Percentiles rank a stretch among this genome's conserved stretches.
phyloP scores from a whole-genome alignment of 2,797 vertebrate species.

The Anguilla obscura region DNA sequence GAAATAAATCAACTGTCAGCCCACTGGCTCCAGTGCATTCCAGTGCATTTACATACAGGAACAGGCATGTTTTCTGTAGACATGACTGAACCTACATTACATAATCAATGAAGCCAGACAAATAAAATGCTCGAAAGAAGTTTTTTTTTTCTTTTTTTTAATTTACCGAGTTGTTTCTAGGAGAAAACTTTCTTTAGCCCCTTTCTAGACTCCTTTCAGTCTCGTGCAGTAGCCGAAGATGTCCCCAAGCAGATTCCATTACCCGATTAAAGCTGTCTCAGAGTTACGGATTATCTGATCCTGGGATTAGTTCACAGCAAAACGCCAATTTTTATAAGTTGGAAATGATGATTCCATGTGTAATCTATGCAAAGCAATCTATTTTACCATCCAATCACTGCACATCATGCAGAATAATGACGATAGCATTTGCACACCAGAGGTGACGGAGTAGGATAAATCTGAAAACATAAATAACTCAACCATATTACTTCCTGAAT shows the following conservation, averaged over 20 bases:
- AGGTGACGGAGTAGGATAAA: not conserved
- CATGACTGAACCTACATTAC: not conserved
- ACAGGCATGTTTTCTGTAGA: not conserved
- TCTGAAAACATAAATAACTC: not conserved
- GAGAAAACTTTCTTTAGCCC: not conserved
- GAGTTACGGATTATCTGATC: not conserved
- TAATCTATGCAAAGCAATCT: not conserved
- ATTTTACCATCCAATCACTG: not conserved
- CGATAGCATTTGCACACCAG: not conserved
- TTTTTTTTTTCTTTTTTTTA: not conserved
- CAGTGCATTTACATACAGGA: not conserved
- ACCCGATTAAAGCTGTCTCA: not conserved
- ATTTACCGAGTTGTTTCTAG: not conserved
- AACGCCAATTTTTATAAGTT: not conserved
- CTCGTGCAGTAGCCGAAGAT: not conserved
- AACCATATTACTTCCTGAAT: not conserved
- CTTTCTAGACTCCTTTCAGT: not conserved
- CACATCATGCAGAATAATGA: not conserved
- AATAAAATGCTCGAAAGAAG: not conserved
- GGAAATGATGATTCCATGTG: not conserved
- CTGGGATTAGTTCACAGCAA: not conserved
- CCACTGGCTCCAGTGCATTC: not conserved
- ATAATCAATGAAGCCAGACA: not conserved
- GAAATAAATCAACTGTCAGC: not conserved
- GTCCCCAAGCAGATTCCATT: not conserved